Evolutionary conservation across 2,797 vertebrate species (phyloP).

Genomic region (Enteromius paludinosus): DNA sequence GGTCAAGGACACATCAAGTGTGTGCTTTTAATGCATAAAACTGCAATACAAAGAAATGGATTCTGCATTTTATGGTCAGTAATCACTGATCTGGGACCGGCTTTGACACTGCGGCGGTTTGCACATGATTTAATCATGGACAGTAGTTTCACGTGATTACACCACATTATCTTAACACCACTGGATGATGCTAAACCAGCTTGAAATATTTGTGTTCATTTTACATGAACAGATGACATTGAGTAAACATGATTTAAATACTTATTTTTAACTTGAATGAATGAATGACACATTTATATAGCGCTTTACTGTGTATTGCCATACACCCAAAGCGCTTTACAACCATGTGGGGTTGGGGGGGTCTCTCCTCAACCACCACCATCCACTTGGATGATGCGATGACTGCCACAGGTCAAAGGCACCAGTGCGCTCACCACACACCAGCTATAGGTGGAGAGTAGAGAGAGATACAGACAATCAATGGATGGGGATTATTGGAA

Average conservation of each 20-base stretch:
- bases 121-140: background rate
- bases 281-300: too few relatives aligned
- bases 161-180: conserved; percentile 2
- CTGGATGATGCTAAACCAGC: background rate
- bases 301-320: too few relatives aligned
- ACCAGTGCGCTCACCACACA: too few relatives aligned
- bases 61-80: conserved; percentile 64
- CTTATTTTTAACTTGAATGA: background rate
- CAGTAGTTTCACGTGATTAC: background rate
- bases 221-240: background rate
- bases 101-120: conserved; percentile 56
- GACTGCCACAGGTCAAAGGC: too few relatives aligned
- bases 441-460: too few relatives aligned
- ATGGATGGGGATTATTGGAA: too few relatives aligned
- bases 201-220: conserved; percentile 8
- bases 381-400: too few relatives aligned
- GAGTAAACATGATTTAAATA: background rate
- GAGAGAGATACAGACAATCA: too few relatives aligned
- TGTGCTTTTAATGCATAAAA: conserved; percentile 79
- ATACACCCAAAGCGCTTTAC: too few relatives aligned
- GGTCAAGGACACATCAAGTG: conserved; percentile 70
- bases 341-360: too few relatives aligned
- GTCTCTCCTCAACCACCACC: too few relatives aligned
- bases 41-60: conserved; percentile 60
- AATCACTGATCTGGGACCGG: conserved; percentile 64